A percentile compares a stretch with the other conserved stretches of the same genome.
Evolutionary conservation across 2,113 vertebrate species (phyloP).

Genomic region (Microcebus jonahi): DNA sequence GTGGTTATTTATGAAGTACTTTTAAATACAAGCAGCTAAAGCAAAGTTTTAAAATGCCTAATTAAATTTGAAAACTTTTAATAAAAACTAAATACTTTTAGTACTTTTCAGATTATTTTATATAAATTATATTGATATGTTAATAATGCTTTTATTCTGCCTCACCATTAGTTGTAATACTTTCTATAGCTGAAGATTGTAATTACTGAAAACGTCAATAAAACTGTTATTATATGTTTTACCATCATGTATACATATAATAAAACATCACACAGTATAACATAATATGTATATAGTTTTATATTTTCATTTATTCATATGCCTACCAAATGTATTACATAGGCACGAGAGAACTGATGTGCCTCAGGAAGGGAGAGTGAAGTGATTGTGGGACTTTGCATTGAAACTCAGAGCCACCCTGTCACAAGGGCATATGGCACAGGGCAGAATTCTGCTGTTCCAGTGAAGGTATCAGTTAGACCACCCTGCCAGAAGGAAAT

Average conservation of each 20-base stretch:
- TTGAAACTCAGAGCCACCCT: no score
- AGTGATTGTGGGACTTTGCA: no score
- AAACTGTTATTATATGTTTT: neutral
- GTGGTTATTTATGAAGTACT: neutral
- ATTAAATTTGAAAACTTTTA: constrained; percentile 43
- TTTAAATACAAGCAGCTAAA: constrained; percentile 30
- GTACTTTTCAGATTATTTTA: neutral
- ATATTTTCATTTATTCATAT: neutral
- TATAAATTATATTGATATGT: constrained; percentile 40
- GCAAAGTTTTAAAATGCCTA: constrained; percentile 42
- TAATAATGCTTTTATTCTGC: neutral
- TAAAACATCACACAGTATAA: neutral
- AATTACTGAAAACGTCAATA: neutral
- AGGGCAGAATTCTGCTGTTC: no score
- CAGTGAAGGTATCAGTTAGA: no score
- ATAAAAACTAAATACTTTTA: neutral
- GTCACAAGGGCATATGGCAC: no score
- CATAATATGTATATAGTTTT: neutral
- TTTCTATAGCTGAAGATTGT: neutral
- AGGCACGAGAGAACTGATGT: neutral
- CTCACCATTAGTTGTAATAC: neutral
- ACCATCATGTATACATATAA: neutral
- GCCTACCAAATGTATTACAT: neutral
- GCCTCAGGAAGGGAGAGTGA: no score
- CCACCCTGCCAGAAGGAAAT: no score